Percentiles rank a stretch among this genome's conserved stretches.
These are phyloP conservation scores for Megathymus violae DNA, from an alignment of 1,140 invertebrate species.

Conservation along the genomic window DNA sequence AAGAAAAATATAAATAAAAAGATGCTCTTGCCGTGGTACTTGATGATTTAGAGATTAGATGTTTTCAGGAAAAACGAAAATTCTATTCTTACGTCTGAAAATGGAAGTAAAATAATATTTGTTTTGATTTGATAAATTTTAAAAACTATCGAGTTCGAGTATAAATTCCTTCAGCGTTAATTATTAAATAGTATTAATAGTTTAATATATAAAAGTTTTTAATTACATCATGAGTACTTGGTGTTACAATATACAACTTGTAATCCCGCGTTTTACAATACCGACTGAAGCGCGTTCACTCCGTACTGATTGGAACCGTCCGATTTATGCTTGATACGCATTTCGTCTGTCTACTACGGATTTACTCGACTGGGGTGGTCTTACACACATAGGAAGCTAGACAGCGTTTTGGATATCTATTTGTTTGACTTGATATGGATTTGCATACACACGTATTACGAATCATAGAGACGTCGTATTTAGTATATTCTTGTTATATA, in stretches of 20 bases:
- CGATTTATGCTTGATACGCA: conserved; percentile 58
- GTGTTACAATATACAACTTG: conserved; percentile 50
- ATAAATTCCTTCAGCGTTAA: too few species aligned
- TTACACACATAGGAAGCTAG: background rate
- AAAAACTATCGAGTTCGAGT: too few species aligned
- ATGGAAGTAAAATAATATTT: too few species aligned
- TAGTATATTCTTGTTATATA: background rate
- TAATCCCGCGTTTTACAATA: conserved; percentile 48
- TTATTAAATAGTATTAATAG: too few species aligned
- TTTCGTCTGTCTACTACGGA: conserved; percentile 40
- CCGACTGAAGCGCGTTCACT: conserved; percentile 59
- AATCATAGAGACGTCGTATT: background rate
- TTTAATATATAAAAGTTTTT: too few species aligned
- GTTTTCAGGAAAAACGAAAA: too few species aligned
- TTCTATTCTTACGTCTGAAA: too few species aligned
- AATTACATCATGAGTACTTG: background rate
- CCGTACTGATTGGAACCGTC: conserved; percentile 69
- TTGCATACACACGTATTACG: too few species aligned
- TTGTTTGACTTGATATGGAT: background rate
- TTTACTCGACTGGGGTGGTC: conserved; percentile 23
- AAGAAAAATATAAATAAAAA: too few species aligned
- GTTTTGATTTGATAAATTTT: too few species aligned
- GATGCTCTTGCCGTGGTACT: too few species aligned
- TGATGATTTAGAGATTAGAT: too few species aligned
- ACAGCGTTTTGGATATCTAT: background rate